Percentiles rank a stretch among this genome's conserved stretches.
These are phyloP conservation scores for Urocynchramus pylzowi DNA, from an alignment of 2,113 vertebrate species.

Conservation along the genomic window DNA sequence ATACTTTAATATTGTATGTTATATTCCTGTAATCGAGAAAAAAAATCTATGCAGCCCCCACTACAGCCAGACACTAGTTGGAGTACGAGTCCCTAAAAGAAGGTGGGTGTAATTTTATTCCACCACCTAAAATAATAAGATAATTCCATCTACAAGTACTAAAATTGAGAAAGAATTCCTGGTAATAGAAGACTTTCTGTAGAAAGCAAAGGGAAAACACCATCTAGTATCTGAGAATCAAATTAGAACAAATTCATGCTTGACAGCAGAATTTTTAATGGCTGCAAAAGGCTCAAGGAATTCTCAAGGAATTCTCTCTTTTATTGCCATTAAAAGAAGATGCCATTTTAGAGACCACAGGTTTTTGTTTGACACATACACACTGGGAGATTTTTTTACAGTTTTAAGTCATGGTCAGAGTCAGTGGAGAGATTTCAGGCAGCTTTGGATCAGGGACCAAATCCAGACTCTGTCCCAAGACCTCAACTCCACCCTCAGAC, in stretches of 20 bases:
- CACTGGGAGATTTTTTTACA: not conserved
- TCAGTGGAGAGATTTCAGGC: not conserved
- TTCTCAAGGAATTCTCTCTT: not conserved
- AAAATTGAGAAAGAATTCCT: not conserved
- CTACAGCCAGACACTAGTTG: not conserved
- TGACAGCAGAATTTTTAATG: not conserved
- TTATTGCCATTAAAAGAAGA: not conserved
- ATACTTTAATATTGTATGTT: not conserved
- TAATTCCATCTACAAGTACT: not conserved
- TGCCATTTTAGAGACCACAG: not conserved
- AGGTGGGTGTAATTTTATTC: not conserved
- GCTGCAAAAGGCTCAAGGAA: accelerated
- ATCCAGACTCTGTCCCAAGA: not conserved
- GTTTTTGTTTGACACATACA: not conserved
- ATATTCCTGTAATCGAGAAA: not conserved
- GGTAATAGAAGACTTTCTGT: not conserved
- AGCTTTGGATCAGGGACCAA: not conserved
- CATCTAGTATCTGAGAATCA: not conserved
- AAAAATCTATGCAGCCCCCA: not conserved
- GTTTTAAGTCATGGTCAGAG: not conserved
- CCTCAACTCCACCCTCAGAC: not conserved
- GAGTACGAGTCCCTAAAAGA: not conserved
- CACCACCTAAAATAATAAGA: not conserved
- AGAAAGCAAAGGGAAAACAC: not conserved
- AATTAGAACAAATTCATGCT: not conserved